These are phyloP conservation scores for Alfaro cultratus DNA, from an alignment of 2,797 vertebrate genomes.

Conservation along the genomic window DNA sequence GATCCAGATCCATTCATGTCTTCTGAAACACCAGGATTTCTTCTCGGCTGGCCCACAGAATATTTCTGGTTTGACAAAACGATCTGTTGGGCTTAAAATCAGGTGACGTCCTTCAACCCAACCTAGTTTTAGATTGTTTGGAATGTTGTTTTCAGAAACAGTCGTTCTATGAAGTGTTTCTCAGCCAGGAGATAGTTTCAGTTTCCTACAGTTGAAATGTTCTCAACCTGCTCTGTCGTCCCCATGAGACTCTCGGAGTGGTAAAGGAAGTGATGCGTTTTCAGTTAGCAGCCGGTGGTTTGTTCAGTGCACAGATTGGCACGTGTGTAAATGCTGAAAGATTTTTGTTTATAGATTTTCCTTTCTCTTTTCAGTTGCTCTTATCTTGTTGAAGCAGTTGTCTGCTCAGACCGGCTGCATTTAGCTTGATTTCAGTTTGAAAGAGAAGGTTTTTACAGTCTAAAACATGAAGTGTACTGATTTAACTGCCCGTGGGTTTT, in stretches of 20 bases:
- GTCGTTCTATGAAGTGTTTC: not conserved
- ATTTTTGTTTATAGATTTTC: not conserved
- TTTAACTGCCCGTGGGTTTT: not conserved
- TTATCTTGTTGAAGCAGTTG: not conserved
- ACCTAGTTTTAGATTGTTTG: not conserved
- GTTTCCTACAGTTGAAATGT: not conserved
- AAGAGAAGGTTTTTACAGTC: not conserved
- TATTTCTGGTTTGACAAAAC: not conserved
- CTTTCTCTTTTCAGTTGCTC: not conserved
- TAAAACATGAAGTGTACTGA: not conserved
- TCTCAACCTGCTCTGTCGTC: not conserved
- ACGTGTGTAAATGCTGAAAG: not conserved
- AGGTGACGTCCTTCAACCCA: not conserved
- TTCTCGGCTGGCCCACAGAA: not conserved
- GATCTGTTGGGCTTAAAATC: not conserved
- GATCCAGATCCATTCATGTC: not conserved
- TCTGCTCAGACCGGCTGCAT: not conserved
- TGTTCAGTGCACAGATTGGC: not conserved
- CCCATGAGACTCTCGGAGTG: not conserved
- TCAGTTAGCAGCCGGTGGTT: constrained; percentile 9
- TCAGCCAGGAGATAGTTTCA: not conserved
- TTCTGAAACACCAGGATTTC: not conserved
- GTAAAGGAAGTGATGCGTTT: constrained; percentile 15
- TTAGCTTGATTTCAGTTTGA: not conserved
- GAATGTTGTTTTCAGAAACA: not conserved